Evolutionary conservation across 2,888 invertebrate genomes (phyloP).

Genomic region (Eulithis testata): DNA sequence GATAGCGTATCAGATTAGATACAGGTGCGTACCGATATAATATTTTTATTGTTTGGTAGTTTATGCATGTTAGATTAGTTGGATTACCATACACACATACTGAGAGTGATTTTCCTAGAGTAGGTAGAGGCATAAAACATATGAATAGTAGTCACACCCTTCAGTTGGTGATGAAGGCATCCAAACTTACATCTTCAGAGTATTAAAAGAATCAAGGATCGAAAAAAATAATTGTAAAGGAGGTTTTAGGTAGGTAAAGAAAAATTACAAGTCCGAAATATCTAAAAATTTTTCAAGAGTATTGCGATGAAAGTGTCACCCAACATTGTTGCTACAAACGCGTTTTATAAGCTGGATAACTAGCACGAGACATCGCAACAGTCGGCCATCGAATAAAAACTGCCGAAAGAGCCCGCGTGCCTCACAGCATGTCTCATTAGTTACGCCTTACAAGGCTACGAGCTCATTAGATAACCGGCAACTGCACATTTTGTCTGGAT

Average conservation of each 20-base stretch:
- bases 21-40: conserved; percentile 27
- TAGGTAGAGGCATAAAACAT: background rate
- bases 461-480: background rate
- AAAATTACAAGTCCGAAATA: too few species aligned
- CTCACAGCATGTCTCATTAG: conserved; percentile 12
- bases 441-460: conserved; percentile 14
- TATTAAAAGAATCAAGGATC: too few species aligned
- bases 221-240: too few species aligned
- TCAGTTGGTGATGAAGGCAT: too few species aligned
- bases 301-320: background rate
- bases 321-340: conserved; percentile 1
- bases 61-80: conserved; percentile 23
- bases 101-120: background rate
- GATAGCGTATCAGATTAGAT: conserved; percentile 39
- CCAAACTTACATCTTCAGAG: too few species aligned
- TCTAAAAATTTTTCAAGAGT: background rate
- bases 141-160: background rate
- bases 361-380: conserved; percentile 1
- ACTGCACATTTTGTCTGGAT: background rate
- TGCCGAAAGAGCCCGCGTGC: conserved; percentile 6
- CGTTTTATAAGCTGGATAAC: background rate
- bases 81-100: conserved; percentile 12
- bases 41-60: conserved; percentile 33
- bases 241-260: too few species aligned
- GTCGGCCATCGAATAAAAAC: conserved; percentile 7